Evolutionary conservation across 2,797 vertebrate genomes (phyloP), one percentile per base, ranked within the genome.

Genomic region (Gadopsis marmoratus): DNA sequence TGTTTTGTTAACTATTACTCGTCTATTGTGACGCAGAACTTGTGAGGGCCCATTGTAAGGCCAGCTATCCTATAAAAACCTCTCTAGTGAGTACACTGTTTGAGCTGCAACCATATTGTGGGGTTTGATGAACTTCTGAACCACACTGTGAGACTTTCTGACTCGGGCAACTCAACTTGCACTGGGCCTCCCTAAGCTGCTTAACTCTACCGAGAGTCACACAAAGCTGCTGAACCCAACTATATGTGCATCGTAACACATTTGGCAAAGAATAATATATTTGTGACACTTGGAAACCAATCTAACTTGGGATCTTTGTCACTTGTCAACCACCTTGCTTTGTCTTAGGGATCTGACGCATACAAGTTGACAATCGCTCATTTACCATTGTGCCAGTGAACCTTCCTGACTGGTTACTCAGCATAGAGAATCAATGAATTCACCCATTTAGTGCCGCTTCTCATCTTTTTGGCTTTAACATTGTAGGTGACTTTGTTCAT

Each of bases 121-220:
- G 64, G 51, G 62, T 82, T 87, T 81, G 41, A 85, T 81, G 67
- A 91, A 90, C 84, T 87, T 89, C 78, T 91, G 80, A 89, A 89
- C 71, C 47, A 8, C 47, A 66, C 67, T 64, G 54, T 70, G 58
- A 80, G 39, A 74, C 76, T 71, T 65, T 86, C 35, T 80, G 79
- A 91, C 56, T 81, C n/a, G 10, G 19, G 54, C 65, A 56, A 65
- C 50, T 72, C 35, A 31, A 71, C 75, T 79, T 65, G 55, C 68
- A 62, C 78, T 47, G 54, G 11, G 26, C 61, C 65, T 71, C 53
- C 33, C 58, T 83, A 85, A 86, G 83, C 82, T 79, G 62, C 84
- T 88, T 74, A 83, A 72, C 58, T 81, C 66, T 29, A 53, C 61
- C 21, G 41, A 78, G 74, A 64, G 31, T 33, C 31, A 41, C 61